Conservation (phyloP, 2,797 vertebrate genomes). For the Triplophysa bombifrons region DNA sequence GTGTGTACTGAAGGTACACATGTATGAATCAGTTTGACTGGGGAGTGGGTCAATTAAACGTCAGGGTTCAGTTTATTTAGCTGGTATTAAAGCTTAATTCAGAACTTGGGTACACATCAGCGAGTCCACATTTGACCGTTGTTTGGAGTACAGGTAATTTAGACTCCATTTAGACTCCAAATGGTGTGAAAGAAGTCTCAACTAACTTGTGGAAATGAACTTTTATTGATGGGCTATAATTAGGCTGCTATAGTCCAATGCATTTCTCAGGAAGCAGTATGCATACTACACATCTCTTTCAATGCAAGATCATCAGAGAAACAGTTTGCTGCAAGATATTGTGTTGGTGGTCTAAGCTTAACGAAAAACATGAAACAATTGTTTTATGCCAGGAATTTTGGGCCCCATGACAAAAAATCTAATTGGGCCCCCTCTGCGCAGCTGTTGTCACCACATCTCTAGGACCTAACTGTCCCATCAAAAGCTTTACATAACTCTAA, state of each 20-base stretch:
- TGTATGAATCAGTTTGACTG: background rate
- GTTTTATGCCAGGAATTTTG: too few relatives aligned
- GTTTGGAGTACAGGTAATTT: background rate
- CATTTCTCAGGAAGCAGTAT: background rate
- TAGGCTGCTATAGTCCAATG: background rate
- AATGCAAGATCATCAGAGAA: background rate
- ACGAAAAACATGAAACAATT: too few relatives aligned
- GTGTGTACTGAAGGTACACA: too few relatives aligned
- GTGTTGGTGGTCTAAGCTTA: background rate
- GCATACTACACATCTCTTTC: background rate
- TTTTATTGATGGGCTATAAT: background rate
- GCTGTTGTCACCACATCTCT: too few relatives aligned
- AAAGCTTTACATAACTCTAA: too few relatives aligned
- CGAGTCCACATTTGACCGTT: background rate
- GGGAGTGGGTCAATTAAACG: background rate
- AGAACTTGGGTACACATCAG: background rate
- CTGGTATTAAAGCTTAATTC: background rate
- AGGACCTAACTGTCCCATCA: too few relatives aligned
- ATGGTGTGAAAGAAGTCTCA: background rate
- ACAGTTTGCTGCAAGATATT: background rate
- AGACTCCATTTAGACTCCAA: slow-evolving; percentile 1
- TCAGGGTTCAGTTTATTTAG: background rate
- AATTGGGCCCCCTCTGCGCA: too few relatives aligned
- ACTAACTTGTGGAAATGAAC: background rate
- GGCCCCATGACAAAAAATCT: too few relatives aligned